Evolutionary conservation across 2,113 vertebrate species (phyloP), one percentile per base, ranked within the genome.

Genomic region (Hippolais icterina): DNA sequence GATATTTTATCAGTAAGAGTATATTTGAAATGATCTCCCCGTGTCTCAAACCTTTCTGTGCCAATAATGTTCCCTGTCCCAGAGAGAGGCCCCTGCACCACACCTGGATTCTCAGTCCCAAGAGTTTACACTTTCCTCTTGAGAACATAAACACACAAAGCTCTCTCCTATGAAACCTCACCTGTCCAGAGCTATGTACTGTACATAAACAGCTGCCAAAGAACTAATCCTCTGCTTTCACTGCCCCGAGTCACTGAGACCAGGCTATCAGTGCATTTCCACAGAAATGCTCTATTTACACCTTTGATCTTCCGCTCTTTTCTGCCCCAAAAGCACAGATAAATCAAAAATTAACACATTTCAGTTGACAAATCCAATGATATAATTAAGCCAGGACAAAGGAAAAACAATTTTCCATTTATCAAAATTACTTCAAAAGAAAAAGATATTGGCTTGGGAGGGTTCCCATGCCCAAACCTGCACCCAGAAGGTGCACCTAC

Each of bases 151-250:
- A 82, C 41, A 91, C 53, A 82, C 72, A 92, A 87, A 54, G 6
- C 21, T 65, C 50, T 77, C 83, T 35, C 71, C 90, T 86, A 72
- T 84, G 49, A 95, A 88, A 77, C 50, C 64, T 79, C 52, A 71
- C 74, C 60, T 83, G 46, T 50, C 52, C 52, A 29, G 39, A 63
- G 37, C 42, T 94, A 63, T 52, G 65, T 47, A 54, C 70, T 54
- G 61, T 37, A 57, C 57, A n/a, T 12, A 81, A 91, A 47, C 25
- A 83, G 50, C 90, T 97, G 96, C 95, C 97, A 97, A 72, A 83
- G 85, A 93, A 79, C 63, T 96, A 90, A 94, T 70, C 70, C 71
- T 65, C 65, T 80, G 74, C 79, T 95, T 72, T 92, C 87, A 68
- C 63, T 89, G 12, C 20, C 60, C 54, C 29, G 28, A 95, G 50